These are phyloP conservation scores for Drosophila fungiperda DNA, from an alignment of 2,888 invertebrate genomes.

Conservation along the genomic window DNA sequence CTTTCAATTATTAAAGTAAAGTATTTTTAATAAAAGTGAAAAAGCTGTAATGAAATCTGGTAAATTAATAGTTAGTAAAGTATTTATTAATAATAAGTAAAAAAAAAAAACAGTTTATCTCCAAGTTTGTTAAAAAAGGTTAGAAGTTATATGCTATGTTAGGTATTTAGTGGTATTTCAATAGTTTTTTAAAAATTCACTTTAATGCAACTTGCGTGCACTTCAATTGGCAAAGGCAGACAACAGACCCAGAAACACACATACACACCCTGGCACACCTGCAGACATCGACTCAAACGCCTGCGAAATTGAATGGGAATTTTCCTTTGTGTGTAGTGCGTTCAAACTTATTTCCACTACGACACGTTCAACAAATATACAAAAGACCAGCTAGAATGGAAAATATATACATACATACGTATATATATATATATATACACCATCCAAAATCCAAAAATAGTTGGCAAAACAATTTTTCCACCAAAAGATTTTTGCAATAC, in stretches of 20 bases:
- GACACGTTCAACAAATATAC: constrained; percentile 16
- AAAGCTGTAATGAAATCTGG: background rate
- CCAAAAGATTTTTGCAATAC: constrained; percentile 67
- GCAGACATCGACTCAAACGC: constrained; percentile 66
- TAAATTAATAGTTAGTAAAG: background rate
- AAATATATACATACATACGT: constrained; percentile 11
- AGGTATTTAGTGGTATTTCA: constrained; percentile 29
- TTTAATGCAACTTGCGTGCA: constrained; percentile 49
- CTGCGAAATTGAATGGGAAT: constrained; percentile 77
- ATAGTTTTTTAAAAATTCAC: constrained; percentile 50
- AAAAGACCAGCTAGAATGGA: constrained; percentile 11
- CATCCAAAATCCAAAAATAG: constrained; percentile 55
- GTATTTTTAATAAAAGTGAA: background rate
- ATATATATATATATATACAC: constrained; percentile 9
- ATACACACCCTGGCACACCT: constrained; percentile 34
- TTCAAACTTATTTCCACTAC: constrained; percentile 61
- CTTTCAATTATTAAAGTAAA: background rate
- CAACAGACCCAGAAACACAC: constrained; percentile 9
- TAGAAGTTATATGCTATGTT: background rate
- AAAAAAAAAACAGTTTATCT: background rate
- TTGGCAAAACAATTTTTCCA: constrained; percentile 68
- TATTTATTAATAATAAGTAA: background rate
- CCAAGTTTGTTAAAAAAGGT: background rate
- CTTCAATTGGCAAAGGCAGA: constrained; percentile 50
- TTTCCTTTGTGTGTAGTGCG: constrained; percentile 67